Percentiles rank a stretch among this genome's conserved stretches.
phyloP scores from a whole-genome alignment of 2,888 invertebrate species.

The Colletes collaris region DNA sequence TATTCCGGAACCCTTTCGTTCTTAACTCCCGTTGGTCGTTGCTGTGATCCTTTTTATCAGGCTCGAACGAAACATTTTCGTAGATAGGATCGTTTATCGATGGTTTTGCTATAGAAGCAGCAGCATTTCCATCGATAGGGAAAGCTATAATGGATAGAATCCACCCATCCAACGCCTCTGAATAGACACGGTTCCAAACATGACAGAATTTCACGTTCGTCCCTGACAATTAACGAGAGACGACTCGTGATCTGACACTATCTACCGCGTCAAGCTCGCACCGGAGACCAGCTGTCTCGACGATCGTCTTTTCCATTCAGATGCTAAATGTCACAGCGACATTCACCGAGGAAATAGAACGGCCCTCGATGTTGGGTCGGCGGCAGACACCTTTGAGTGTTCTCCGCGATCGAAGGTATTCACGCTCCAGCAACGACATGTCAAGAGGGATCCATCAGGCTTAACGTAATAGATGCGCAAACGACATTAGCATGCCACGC shows the following conservation, averaged over 20 bases:
- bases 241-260: conserved; percentile 36
- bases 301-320: conserved; percentile 62
- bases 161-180: not conserved
- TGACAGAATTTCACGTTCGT: not conserved
- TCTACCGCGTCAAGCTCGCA: conserved; percentile 32
- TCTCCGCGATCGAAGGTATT: conserved; percentile 67
- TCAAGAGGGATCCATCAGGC: conserved; percentile 81
- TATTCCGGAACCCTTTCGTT: conserved; percentile 24
- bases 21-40: conserved; percentile 39
- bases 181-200: not conserved
- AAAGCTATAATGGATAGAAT: not conserved
- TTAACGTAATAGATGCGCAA: conserved; percentile 82
- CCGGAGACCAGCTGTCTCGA: conserved; percentile 37
- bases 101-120: not conserved
- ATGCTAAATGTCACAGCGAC: conserved; percentile 62
- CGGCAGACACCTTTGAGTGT: conserved; percentile 62
- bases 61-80: not conserved
- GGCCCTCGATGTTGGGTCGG: conserved; percentile 27
- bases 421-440: conserved; percentile 73
- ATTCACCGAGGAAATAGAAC: conserved; percentile 48
- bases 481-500: conserved; percentile 81
- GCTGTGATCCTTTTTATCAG: not conserved
- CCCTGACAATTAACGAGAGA: conserved; percentile 43
- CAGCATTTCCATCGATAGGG: not conserved
- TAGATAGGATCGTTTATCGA: not conserved